These are phyloP conservation scores for Ormyrus nitidulus DNA, from an alignment of 2,888 invertebrate species.

Conservation along the genomic window DNA sequence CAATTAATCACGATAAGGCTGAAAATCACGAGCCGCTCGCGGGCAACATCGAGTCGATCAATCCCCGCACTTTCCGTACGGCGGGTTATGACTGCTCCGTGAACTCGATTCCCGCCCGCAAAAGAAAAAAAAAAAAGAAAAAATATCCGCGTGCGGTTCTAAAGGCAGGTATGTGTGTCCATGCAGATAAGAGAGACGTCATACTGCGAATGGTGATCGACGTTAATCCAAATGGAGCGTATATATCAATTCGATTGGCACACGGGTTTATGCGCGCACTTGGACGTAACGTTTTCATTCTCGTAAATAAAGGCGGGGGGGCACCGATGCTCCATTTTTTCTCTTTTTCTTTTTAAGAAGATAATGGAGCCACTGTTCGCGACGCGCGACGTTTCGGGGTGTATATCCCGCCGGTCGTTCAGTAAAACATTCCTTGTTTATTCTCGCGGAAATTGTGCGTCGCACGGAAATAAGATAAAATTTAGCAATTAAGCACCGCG, in stretches of 20 bases:
- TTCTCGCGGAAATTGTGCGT: constrained; percentile 31
- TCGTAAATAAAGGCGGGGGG: constrained; percentile 18
- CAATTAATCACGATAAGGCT: too few species aligned
- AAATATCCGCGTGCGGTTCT: background rate
- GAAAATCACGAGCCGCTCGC: too few species aligned
- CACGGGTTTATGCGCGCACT: background rate
- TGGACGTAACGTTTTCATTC: constrained; percentile 1
- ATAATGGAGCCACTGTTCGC: constrained; percentile 7
- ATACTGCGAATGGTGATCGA: constrained; percentile 18
- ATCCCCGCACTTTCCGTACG: background rate
- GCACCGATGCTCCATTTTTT: background rate
- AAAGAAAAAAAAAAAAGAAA: background rate
- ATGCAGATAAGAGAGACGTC: constrained; percentile 36
- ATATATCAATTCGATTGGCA: constrained; percentile 43
- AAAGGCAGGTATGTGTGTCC: constrained; percentile 30
- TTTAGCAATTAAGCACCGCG: constrained; percentile 8
- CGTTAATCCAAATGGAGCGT: constrained; percentile 34
- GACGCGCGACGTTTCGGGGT: background rate
- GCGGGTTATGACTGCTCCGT: background rate
- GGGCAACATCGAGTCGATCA: background rate
- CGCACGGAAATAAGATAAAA: constrained; percentile 28
- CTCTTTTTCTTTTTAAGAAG: constrained; percentile 15
- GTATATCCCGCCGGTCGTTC: background rate
- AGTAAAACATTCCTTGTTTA: constrained; percentile 25
- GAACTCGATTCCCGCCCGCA: background rate